phyloP scores from a whole-genome alignment of 2,113 vertebrate genomes.

The Bolborhynchus lineola region DNA sequence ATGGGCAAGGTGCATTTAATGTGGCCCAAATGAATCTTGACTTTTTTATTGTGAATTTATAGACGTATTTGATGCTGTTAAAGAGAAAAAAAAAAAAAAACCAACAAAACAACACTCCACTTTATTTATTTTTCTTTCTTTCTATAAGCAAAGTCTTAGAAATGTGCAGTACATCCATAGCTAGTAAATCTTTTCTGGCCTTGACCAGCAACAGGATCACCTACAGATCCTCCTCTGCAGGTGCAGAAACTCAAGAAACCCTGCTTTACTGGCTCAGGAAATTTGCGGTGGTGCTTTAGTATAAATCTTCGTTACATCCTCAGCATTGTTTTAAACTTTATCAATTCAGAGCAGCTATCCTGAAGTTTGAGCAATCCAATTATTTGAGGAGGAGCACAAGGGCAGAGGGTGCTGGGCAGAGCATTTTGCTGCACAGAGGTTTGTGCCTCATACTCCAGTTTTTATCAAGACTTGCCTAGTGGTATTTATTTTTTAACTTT shows the following conservation, averaged over 20 bases:
- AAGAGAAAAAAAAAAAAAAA: neutral
- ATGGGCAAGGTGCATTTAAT: neutral
- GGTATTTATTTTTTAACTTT: neutral
- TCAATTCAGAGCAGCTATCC: neutral
- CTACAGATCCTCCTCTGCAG: neutral
- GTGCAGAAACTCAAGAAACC: neutral
- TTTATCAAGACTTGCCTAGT: neutral
- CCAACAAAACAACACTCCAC: no score
- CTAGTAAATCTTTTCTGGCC: neutral
- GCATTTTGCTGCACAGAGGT: neutral
- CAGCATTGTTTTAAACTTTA: neutral
- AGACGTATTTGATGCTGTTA: neutral
- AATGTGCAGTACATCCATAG: neutral
- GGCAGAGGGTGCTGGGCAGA: neutral
- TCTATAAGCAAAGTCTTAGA: neutral
- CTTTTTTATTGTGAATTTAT: neutral
- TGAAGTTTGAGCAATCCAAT: neutral
- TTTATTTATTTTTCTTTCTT: neutral
- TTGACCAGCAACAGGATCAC: neutral
- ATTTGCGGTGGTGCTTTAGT: accelerated
- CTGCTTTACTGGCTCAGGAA: neutral
- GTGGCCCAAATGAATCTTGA: neutral
- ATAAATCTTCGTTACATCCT: neutral
- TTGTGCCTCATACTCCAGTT: accelerated
- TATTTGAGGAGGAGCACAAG: neutral